phyloP scores from a whole-genome alignment of 2,888 invertebrate genomes.

The Mermis nigrescens region DNA sequence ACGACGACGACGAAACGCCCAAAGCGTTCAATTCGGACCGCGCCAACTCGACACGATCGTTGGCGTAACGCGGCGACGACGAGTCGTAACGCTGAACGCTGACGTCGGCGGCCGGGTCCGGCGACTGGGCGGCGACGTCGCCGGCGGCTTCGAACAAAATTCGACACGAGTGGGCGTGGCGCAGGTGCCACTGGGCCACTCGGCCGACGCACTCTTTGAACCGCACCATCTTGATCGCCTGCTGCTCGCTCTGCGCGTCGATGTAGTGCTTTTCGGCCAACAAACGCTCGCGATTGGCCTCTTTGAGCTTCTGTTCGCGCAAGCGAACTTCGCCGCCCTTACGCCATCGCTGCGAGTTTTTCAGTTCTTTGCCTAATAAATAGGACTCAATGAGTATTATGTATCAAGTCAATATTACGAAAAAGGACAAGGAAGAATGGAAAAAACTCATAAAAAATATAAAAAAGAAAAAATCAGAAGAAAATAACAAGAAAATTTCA shows the following conservation, averaged over 20 bases:
- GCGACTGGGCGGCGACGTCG: background rate
- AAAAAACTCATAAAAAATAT: background rate
- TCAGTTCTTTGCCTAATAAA: slow-evolving; percentile 1
- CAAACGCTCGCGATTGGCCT: background rate
- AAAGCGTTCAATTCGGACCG: background rate
- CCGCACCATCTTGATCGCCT: background rate
- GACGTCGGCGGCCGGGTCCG: background rate
- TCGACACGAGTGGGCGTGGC: background rate
- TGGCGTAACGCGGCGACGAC: background rate
- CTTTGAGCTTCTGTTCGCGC: background rate
- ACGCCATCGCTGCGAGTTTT: background rate
- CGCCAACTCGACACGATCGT: slow-evolving; percentile 1
- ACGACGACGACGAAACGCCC: background rate
- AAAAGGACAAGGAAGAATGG: background rate
- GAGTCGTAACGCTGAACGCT: background rate
- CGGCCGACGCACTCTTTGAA: background rate
- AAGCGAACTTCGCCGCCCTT: slow-evolving; percentile 7
- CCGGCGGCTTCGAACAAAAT: background rate
- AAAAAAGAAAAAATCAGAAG: no score
- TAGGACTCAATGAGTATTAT: no score
- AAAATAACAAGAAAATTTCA: no score
- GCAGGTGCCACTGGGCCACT: background rate
- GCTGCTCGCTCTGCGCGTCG: background rate
- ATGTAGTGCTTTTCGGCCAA: background rate
- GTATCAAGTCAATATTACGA: no score